phyloP scores from a whole-genome alignment of 2,888 invertebrate species.

The Plebejus anna region DNA sequence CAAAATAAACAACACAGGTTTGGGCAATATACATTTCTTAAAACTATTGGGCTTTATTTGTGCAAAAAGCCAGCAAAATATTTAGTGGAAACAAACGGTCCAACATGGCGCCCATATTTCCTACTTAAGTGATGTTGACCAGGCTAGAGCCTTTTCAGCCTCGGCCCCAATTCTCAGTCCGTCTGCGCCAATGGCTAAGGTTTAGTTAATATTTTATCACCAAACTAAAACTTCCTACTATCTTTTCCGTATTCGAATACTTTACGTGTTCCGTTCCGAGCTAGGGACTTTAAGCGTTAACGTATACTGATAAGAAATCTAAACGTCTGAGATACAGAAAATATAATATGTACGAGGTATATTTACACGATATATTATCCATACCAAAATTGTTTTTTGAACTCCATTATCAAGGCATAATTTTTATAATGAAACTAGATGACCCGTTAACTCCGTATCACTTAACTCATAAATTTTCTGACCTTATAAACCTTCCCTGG shows the following conservation, averaged over 20 bases:
- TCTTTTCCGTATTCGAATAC: neutral
- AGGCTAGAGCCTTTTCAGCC: slow-evolving; percentile 4
- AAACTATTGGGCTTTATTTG: neutral
- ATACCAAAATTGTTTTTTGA: too few relatives aligned
- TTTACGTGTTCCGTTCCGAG: neutral
- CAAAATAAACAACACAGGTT: neutral
- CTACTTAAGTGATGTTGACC: slow-evolving; percentile 16
- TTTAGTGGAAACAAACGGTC: slow-evolving; percentile 10
- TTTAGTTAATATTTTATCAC: slow-evolving; percentile 19
- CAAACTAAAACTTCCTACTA: neutral
- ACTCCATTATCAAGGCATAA: too few relatives aligned
- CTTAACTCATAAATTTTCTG: too few relatives aligned
- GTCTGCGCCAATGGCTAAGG: slow-evolving; percentile 14
- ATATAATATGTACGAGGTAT: too few relatives aligned
- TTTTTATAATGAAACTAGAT: too few relatives aligned
- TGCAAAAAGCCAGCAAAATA: neutral
- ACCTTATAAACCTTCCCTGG: too few relatives aligned
- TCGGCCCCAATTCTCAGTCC: slow-evolving; percentile 10
- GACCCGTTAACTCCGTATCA: too few relatives aligned
- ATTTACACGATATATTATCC: too few relatives aligned
- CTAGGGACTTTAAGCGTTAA: neutral
- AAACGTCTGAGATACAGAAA: too few relatives aligned
- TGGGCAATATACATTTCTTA: neutral
- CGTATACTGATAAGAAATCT: too few relatives aligned
- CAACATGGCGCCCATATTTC: slow-evolving; percentile 14